These are phyloP conservation scores for Beaufortia kweichowensis DNA, from an alignment of 2,113 vertebrate species.

Conservation along the genomic window DNA sequence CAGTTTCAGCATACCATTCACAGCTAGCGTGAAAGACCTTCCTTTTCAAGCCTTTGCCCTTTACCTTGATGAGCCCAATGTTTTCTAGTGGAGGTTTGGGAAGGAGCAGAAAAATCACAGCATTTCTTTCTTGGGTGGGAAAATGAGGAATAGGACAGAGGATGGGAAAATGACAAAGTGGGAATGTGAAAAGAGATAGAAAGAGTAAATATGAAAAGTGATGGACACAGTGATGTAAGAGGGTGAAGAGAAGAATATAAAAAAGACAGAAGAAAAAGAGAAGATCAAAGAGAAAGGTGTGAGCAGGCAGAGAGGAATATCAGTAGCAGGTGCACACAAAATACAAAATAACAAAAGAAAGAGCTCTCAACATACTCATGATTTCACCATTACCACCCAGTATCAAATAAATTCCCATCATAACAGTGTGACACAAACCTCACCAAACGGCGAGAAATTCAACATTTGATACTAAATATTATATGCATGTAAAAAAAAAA, in stretches of 20 bases:
- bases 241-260: constrained; percentile 60
- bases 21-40: constrained; percentile 87
- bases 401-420: neutral
- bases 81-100: constrained; percentile 90
- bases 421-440: neutral
- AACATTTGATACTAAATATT: no score
- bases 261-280: constrained; percentile 43
- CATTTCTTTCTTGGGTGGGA: constrained; percentile 85
- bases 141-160: constrained; percentile 65
- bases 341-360: constrained; percentile 42
- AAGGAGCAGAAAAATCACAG: constrained; percentile 87
- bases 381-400: neutral
- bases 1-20: constrained; percentile 80
- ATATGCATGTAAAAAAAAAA: no score
- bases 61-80: constrained; percentile 89
- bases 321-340: constrained; percentile 71
- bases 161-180: constrained; percentile 19
- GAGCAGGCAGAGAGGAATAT: constrained; percentile 74
- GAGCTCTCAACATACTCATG: neutral
- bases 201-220: constrained; percentile 65
- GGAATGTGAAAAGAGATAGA: constrained; percentile 72
- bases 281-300: constrained; percentile 62
- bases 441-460: neutral
- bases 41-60: constrained; percentile 86
- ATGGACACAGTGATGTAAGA: constrained; percentile 43